Evolutionary conservation across 2,888 invertebrate species (phyloP), one percentile per base, ranked within the genome.

Genomic region (Leucania comma): DNA sequence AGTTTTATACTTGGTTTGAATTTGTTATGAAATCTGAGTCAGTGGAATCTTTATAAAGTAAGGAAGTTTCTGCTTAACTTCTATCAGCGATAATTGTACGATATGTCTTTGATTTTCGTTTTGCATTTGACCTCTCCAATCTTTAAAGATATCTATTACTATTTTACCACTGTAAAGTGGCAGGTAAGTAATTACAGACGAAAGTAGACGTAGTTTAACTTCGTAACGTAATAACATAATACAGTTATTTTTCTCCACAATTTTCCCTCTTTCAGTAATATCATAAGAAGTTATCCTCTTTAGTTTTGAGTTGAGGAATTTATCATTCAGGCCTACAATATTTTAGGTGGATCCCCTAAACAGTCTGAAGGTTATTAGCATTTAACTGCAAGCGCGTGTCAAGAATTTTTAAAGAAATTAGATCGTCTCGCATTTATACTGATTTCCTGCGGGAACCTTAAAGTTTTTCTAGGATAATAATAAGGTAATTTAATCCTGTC

Each of bases 381-480:
- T 63, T 81, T 68, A 57, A 60, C 53, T 62, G 48, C 46, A 67
- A 62, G 32, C 32, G 29, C 63, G 60, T 77, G 66, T 75, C 67
- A 78, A 67, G 57, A 64, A 53, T 70, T 68, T 66, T 63, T 26
- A 51, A 57, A 71, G 51, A 66, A 81, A 65, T 62, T 60, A 71
- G 54, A 68, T 75, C 46, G 32, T 24, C 29, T 60, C 29, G 29
- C 54, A 61, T 66, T 81, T 67, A 57, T 71, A 32, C 61, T 68
- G 63, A 81, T 82, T 82, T 82, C 75, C 82, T 68, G 57, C 20
- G 82, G 75, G 82, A 75, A 62, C 22, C 10, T 32, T 75, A 66
- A 63, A 76, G 42, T 70, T 81, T 80, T 76, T 76, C 62, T 72
- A 77, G 68, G 53, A 76, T 81, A 62, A 72, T 76, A 62, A 72